phyloP scores from a whole-genome alignment of 2,113 vertebrate species.

The Sphaerodactylus townsendi region DNA sequence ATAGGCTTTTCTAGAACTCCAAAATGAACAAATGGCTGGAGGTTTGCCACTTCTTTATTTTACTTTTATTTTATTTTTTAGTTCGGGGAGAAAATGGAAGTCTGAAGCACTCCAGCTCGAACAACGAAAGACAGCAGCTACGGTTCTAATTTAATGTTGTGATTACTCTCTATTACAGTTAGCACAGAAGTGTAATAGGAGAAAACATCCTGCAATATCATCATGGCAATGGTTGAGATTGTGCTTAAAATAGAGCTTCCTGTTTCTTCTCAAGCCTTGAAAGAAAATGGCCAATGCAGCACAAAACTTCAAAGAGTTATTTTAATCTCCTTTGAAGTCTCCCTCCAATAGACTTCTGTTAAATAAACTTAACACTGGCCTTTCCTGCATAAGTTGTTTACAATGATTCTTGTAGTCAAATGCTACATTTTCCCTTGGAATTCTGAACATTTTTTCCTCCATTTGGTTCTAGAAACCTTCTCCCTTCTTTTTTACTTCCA shows the following conservation, averaged over 20 bases:
- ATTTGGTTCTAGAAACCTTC: no score
- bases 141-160: conserved; percentile 5
- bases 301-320: conserved; percentile 19
- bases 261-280: background rate
- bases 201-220: background rate
- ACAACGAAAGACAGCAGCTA: background rate
- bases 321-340: conserved; percentile 24
- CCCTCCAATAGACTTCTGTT: background rate
- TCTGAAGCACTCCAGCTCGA: background rate
- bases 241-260: conserved; percentile 2
- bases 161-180: background rate
- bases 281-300: background rate
- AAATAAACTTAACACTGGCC: conserved; percentile 20
- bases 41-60: background rate
- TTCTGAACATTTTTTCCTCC: no score
- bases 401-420: no score
- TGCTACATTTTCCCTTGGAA: no score
- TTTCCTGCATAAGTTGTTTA: no score
- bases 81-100: background rate
- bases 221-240: background rate
- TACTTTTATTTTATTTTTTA: background rate
- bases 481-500: no score
- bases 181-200: background rate
- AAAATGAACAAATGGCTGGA: background rate
- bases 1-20: background rate